Evolutionary conservation across 2,797 vertebrate species (phyloP), one percentile per base, ranked within the genome.

Genomic region (Merluccius polli): DNA sequence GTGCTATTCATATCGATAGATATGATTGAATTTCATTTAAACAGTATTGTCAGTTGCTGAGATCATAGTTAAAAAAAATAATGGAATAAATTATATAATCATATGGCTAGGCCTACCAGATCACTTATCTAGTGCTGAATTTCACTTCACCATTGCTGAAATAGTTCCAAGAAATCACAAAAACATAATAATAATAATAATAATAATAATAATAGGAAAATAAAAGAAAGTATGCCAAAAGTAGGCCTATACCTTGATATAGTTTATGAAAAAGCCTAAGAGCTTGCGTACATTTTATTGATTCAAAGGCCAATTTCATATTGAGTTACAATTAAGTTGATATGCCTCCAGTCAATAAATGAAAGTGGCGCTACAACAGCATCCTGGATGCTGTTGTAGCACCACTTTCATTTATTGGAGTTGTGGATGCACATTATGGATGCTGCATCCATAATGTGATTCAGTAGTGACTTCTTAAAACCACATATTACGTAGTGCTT

Each of bases 21-120:
- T 59, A 1, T n/a, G 21, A 59, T 24, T 59, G 21, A 4, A n/a
- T 59, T 59, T 59, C 52, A 59, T 59, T 59, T 13, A 41, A 12
- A 13, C 27, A 33, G 83, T 67, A 81, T 70, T 78, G 86, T 82
- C 74, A 82, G 84, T 78, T 90, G 81, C 88, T 93, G 92, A 90
- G 92, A 88, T 91, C 92, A n/a, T 92, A 92, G 92, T 90, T 92
- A n/a, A n/a, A 90, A 78, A 32, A 75, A 41, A 84, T 33, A 81
- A 44, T 69, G 85, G 77, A 90, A 90, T 74, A 82, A 72, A n/a
- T n/a, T n/a, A n/a, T n/a, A n/a, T n/a, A n/a, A n/a, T n/a, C n/a
- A n/a, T n/a, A n/a, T n/a, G n/a, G n/a, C n/a, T n/a, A n/a, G n/a
- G 84, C 84, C 12, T 5, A 29, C 48, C 21, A 59, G 48, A 59